Evolutionary conservation across 2,797 vertebrate species (phyloP), one percentile per base, ranked within the genome.

Genomic region (Macroramphosus scolopax): DNA sequence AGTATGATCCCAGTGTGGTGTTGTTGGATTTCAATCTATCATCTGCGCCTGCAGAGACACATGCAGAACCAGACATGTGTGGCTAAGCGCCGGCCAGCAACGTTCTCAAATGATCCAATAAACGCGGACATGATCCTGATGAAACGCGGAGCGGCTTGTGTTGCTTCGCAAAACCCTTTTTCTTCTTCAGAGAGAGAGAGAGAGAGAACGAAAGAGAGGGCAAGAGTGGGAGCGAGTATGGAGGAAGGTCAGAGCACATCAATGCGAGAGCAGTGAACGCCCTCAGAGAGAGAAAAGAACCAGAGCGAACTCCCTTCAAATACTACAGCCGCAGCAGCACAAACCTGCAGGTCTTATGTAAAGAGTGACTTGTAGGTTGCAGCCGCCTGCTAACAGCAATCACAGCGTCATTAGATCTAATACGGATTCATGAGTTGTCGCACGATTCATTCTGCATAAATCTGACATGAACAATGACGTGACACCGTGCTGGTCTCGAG

Each of bases 41-140:
- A 46, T 65, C 49, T 51, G 54, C 3, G 47, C 26, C 61, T 42
- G 3, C 16, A 17, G 46, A 57, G 38, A 52, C 39, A 7, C 16
- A 44, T 5, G 17, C 64, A 57, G 42, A 59, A 8, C 36, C 3
- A 32, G 51, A 49, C 53, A 26, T 26, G n/a, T 35, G 26, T 59
- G 64, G 60, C 29, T 44, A 2, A 56, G 50, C 68, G 41, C 40
- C 16, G 16, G 56, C 60, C 76, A 71, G 77, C 47, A 1, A 72
- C 76, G 80, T 82, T 78, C 76, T 76, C 56, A 59, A 44, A 75
- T 63, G 70, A 78, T 82, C 78, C 78, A 64, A 68, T 74, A 77
- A 69, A 82, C 18, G 39, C 60, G 65, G 66, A 47, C 43, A 25
- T 34, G 71, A 76, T 63, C 51, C 37, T 41, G 58, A 80, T 52